phyloP scores from a whole-genome alignment of 2,888 invertebrate species.

The Dicranocentrus wangi region DNA sequence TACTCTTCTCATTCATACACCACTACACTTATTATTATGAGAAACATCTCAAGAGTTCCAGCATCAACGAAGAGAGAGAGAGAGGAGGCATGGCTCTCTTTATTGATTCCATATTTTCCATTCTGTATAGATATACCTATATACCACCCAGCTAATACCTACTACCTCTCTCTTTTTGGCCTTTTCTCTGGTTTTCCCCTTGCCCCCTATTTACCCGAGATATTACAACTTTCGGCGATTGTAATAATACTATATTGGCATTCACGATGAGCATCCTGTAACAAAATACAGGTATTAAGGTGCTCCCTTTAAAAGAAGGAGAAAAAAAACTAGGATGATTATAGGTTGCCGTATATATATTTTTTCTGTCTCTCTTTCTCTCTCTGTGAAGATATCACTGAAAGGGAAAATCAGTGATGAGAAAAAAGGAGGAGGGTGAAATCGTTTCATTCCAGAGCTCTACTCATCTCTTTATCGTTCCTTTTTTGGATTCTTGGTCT shows the following conservation, averaged over 20 bases:
- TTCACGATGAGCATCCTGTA: conserved; percentile 24
- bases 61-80: not conserved
- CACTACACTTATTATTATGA: too few species aligned
- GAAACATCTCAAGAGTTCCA: too few species aligned
- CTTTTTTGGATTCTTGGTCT: conserved; percentile 32
- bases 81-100: not conserved
- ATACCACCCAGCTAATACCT: not conserved
- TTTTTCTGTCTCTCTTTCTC: too few species aligned
- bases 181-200: not conserved
- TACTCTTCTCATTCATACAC: too few species aligned
- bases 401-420: conserved; percentile 20
- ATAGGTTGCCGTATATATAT: not conserved
- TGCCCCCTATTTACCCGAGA: conserved; percentile 39
- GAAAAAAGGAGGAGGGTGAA: conserved; percentile 6
- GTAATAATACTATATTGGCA: conserved; percentile 41
- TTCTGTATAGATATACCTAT: not conserved
- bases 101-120: not conserved
- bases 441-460: conserved; percentile 33
- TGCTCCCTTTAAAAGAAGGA: conserved; percentile 38
- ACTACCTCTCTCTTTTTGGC: too few species aligned
- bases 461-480: conserved; percentile 35
- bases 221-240: conserved; percentile 27
- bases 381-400: not conserved
- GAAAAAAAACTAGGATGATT: conserved; percentile 49
- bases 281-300: conserved; percentile 20